These are phyloP conservation scores for Tiliqua scincoides DNA, from an alignment of 2,113 vertebrate genomes.

Conservation along the genomic window DNA sequence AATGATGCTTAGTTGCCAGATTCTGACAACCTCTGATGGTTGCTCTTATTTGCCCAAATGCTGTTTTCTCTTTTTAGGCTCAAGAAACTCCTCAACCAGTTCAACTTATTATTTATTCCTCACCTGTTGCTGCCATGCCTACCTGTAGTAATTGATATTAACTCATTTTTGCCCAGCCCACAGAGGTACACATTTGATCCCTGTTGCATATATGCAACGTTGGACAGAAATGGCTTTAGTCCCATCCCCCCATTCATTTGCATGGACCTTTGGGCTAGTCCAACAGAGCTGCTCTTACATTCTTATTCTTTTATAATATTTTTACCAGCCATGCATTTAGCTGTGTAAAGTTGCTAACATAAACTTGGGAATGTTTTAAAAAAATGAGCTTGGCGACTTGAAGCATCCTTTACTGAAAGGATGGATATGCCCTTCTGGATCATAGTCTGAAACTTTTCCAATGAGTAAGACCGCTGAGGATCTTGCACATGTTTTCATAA, in stretches of 20 bases:
- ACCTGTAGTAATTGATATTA: not conserved
- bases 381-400: not conserved
- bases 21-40: not conserved
- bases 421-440: not conserved
- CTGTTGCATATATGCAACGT: too few relatives aligned
- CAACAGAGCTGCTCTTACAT: too few relatives aligned
- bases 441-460: not conserved
- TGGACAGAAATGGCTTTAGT: too few relatives aligned
- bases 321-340: not conserved
- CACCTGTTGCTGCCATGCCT: too few relatives aligned
- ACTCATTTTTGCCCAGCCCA: too few relatives aligned
- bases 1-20: too few relatives aligned
- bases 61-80: not conserved
- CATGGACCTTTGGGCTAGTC: too few relatives aligned
- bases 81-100: not conserved
- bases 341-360: not conserved
- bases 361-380: not conserved
- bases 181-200: too few relatives aligned
- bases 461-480: not conserved
- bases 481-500: conserved; percentile 23
- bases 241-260: too few relatives aligned
- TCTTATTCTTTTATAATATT: too few relatives aligned
- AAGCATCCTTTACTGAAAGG: too few relatives aligned
- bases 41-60: not conserved
- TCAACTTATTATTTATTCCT: not conserved